phyloP scores from a whole-genome alignment of 2,113 vertebrate genomes.

The Sminthopsis crassicaudata region DNA sequence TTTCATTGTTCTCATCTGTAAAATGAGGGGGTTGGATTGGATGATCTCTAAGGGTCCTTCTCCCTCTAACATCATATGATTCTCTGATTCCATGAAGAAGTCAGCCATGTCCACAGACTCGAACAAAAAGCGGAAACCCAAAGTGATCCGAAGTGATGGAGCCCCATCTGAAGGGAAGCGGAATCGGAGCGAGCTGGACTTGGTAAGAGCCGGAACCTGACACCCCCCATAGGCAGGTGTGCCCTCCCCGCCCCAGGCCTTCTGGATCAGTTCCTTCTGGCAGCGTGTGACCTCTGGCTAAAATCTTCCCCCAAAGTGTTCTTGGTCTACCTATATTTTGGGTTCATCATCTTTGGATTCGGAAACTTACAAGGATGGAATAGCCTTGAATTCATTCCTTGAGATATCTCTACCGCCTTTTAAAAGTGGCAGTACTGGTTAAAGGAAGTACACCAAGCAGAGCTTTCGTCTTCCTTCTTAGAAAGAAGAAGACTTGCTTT shows the following conservation, averaged over 20 bases:
- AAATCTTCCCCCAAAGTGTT: not conserved
- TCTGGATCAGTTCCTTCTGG: not conserved
- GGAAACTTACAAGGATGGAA: not conserved
- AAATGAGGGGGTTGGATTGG: not conserved
- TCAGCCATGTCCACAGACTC: conserved; percentile 87
- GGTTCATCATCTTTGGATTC: not conserved
- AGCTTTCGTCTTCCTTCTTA: not conserved
- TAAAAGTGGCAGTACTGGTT: not conserved
- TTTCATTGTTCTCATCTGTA: not conserved
- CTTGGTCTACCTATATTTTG: not conserved
- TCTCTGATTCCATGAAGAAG: conserved; percentile 24
- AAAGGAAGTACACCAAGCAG: not conserved
- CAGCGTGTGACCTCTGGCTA: not conserved
- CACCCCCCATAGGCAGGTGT: not conserved
- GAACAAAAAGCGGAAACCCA: conserved; percentile 95
- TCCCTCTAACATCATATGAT: conserved; percentile 25
- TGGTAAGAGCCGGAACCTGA: conserved; percentile 79
- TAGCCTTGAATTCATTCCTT: not conserved
- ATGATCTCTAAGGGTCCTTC: conserved; percentile 27
- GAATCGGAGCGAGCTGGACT: conserved; percentile 88
- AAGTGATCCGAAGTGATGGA: conserved; percentile 93
- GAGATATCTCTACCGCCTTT: not conserved
- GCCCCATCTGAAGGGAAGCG: conserved; percentile 90
- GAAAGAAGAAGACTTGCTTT: not conserved
- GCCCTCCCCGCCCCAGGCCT: not conserved